Evolutionary conservation across 2,888 invertebrate species (phyloP).

Genomic region (Phyllotreta cruciferae): DNA sequence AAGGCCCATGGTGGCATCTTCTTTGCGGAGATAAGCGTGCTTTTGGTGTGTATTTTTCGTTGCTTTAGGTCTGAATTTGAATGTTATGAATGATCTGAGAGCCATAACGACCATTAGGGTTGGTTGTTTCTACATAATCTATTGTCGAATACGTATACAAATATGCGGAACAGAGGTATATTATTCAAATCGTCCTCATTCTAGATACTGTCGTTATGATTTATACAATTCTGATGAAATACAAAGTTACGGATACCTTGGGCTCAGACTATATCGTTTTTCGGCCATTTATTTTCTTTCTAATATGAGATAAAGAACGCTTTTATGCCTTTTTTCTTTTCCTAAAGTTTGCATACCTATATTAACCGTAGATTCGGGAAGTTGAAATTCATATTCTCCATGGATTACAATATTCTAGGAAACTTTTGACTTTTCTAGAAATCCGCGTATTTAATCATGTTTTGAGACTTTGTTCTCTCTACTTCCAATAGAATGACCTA

Average conservation of each 20-base stretch:
- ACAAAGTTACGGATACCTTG: constrained; percentile 18
- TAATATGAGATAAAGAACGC: constrained; percentile 16
- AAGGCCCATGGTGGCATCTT: constrained; percentile 17
- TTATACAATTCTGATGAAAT: constrained; percentile 21
- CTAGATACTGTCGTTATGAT: constrained; percentile 30
- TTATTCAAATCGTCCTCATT: constrained; percentile 35
- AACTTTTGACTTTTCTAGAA: too few relatives aligned
- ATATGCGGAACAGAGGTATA: constrained; percentile 29
- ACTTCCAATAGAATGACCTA: too few relatives aligned
- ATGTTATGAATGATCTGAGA: constrained; percentile 35
- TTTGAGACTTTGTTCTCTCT: too few relatives aligned
- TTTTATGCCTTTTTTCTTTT: constrained; percentile 10
- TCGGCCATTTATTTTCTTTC: constrained; percentile 22
- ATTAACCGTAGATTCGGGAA: constrained; percentile 1
- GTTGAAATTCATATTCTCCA: neutral
- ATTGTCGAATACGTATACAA: constrained; percentile 35
- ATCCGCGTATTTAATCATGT: too few relatives aligned
- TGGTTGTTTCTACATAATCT: constrained; percentile 43
- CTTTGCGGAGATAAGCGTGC: constrained; percentile 23
- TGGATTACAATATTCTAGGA: too few relatives aligned
- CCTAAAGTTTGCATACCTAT: constrained; percentile 1
- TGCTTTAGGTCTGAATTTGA: constrained; percentile 37
- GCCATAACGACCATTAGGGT: constrained; percentile 41
- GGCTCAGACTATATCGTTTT: constrained; percentile 15
- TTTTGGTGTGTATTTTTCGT: constrained; percentile 18